These are phyloP conservation scores for Cebus imitator DNA, from an alignment of 2,113 vertebrate species.

Conservation along the genomic window DNA sequence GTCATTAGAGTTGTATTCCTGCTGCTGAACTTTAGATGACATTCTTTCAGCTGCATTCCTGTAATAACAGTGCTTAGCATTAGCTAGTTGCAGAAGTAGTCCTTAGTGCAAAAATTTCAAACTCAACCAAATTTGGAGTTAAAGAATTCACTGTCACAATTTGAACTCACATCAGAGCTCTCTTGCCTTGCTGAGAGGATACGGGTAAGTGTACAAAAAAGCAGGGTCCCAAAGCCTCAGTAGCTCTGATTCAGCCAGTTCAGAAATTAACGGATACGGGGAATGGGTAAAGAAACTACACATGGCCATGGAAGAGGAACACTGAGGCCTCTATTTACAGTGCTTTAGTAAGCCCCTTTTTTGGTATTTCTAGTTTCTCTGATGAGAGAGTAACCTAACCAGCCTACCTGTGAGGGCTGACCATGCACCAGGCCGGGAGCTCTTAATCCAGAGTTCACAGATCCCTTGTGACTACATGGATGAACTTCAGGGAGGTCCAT, in stretches of 20 bases:
- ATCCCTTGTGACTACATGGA: background rate
- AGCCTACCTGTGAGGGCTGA: background rate
- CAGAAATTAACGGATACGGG: background rate
- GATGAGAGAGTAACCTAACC: background rate
- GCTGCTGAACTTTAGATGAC: conserved; percentile 75
- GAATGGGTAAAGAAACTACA: background rate
- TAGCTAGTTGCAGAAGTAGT: background rate
- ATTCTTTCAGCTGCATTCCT: conserved; percentile 86
- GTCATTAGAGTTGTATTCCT: conserved; percentile 83
- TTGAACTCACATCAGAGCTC: background rate
- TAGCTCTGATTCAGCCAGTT: background rate
- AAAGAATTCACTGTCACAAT: background rate
- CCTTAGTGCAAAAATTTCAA: background rate
- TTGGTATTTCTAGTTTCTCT: background rate
- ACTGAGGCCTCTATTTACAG: background rate
- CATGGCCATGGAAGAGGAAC: background rate
- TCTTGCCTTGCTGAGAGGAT: background rate
- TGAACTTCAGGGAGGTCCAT: background rate
- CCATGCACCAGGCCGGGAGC: background rate
- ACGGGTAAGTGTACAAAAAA: background rate
- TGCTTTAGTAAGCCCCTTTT: background rate
- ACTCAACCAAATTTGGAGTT: background rate
- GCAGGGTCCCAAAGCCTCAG: background rate
- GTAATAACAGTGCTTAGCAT: conserved; percentile 37
- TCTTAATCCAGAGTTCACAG: background rate